phyloP scores from a whole-genome alignment of 2,113 vertebrate species.

The Nestor notabilis region DNA sequence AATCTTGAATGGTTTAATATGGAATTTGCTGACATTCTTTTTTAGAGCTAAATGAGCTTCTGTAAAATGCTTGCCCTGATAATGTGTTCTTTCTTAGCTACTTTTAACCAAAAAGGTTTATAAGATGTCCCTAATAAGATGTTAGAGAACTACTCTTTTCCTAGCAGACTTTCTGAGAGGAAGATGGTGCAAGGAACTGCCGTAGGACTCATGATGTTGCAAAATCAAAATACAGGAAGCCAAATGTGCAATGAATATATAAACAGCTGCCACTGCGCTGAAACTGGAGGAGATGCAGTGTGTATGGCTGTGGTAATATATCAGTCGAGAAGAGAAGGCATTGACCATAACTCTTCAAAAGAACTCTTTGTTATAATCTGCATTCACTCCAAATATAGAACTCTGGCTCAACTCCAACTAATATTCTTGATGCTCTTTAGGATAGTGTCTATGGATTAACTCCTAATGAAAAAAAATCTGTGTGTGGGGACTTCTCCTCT shows the following conservation, averaged over 20 bases:
- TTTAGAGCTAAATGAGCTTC: background rate
- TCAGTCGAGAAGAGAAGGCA: background rate
- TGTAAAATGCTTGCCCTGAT: background rate
- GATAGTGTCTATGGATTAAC: background rate
- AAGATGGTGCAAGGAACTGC: background rate
- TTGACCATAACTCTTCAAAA: slow-evolving; percentile 1
- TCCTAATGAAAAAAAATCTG: background rate
- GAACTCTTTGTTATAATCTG: slow-evolving; percentile 29
- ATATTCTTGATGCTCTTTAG: background rate
- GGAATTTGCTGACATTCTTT: background rate
- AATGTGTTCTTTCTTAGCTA: background rate
- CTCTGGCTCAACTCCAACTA: background rate
- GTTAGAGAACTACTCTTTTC: background rate
- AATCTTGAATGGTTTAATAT: background rate
- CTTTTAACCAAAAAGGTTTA: background rate
- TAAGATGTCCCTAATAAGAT: background rate
- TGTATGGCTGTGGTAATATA: background rate
- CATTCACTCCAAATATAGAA: slow-evolving; percentile 34
- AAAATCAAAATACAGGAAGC: background rate
- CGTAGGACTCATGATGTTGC: background rate
- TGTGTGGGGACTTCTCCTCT: background rate
- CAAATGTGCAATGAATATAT: background rate
- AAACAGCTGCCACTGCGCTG: background rate
- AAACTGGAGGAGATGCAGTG: background rate
- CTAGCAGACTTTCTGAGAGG: background rate